Evolutionary conservation across 2,888 invertebrate species (phyloP).

Genomic region (Eueremaeus valkanovi): DNA sequence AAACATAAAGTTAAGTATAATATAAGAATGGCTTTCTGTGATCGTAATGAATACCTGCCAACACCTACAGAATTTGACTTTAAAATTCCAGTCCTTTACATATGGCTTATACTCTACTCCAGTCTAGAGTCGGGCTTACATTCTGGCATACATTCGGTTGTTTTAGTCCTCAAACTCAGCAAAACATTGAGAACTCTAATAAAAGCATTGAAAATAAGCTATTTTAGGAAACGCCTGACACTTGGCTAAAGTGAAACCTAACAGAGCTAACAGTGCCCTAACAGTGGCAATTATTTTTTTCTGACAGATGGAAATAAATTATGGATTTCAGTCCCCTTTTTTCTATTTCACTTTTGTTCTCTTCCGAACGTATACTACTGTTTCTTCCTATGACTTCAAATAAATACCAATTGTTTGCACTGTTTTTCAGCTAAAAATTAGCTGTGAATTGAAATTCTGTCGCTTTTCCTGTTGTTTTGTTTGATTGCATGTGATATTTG

Average conservation of each 20-base stretch:
- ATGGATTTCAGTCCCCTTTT: slow-evolving; percentile 24
- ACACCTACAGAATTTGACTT: slow-evolving; percentile 29
- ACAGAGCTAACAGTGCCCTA: slow-evolving; percentile 27
- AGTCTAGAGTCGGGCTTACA: neutral
- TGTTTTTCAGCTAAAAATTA: slow-evolving; percentile 17
- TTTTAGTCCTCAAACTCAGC: neutral
- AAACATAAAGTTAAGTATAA: slow-evolving; percentile 27
- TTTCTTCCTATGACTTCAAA: neutral
- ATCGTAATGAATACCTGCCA: slow-evolving; percentile 17
- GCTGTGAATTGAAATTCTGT: slow-evolving; percentile 31
- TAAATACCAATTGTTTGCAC: slow-evolving; percentile 32
- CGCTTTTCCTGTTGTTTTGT: slow-evolving; percentile 25
- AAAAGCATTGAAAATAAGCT: slow-evolving; percentile 15
- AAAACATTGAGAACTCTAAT: neutral
- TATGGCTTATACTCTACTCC: too few species aligned
- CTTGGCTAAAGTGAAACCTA: slow-evolving; percentile 27
- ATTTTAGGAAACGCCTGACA: slow-evolving; percentile 31
- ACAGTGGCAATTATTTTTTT: slow-evolving; percentile 35
- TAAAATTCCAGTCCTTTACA: neutral
- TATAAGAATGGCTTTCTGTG: neutral
- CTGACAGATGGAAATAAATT: slow-evolving; percentile 35
- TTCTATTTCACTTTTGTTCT: neutral
- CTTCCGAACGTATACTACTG: neutral
- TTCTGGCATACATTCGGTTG: neutral
- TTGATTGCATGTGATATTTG: slow-evolving; percentile 11